Percentiles rank a stretch among this genome's conserved stretches.
phyloP scores from a whole-genome alignment of 2,797 vertebrate species.

The Danio tinwini region DNA sequence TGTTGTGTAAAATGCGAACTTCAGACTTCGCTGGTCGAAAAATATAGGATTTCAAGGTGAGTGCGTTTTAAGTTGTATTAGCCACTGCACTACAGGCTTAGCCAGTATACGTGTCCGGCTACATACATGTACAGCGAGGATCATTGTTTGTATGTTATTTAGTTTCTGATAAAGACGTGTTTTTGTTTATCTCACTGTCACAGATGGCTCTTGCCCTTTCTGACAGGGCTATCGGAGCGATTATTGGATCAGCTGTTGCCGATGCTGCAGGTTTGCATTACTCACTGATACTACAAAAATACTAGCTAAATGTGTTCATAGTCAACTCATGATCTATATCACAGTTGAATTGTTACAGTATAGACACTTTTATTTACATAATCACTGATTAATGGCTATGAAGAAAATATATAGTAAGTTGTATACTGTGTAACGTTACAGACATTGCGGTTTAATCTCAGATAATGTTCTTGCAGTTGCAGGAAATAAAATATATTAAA shows the following conservation, averaged over 20 bases:
- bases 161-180: not conserved
- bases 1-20: not conserved
- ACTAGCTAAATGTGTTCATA: not conserved
- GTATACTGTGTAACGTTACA: no score
- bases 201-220: constrained; percentile 75
- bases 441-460: not conserved
- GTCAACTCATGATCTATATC: not conserved
- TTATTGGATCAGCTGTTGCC: constrained; percentile 77
- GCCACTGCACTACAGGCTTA: not conserved
- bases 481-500: no score
- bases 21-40: not conserved
- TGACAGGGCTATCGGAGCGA: constrained; percentile 76
- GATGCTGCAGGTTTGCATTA: constrained; percentile 78
- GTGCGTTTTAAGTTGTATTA: not conserved
- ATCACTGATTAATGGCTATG: no score
- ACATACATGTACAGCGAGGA: not conserved
- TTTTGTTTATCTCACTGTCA: constrained; percentile 38
- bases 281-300: not conserved
- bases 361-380: no score
- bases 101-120: not conserved
- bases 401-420: no score
- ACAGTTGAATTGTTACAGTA: no score
- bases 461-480: not conserved
- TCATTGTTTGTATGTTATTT: not conserved
- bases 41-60: constrained; percentile 7